Percentiles rank a stretch among this genome's conserved stretches.
Conservation (phyloP, 2,888 invertebrate genomes). For the Hydraecia micacea region DNA sequence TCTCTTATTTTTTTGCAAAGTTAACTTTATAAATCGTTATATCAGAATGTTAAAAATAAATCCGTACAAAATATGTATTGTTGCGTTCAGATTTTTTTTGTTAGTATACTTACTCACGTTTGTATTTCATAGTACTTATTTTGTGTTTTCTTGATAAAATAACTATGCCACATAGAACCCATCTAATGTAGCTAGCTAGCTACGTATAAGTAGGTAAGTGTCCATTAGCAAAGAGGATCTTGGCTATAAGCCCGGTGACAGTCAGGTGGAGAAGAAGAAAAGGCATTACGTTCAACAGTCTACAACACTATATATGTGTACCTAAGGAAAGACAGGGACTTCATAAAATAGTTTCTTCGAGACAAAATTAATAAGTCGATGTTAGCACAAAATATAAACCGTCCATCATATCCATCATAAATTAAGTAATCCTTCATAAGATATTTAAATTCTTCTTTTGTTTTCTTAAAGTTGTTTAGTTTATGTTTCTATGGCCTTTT, state of each 20-base stretch:
- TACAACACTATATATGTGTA: not conserved
- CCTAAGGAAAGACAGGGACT: not conserved
- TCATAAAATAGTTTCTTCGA: constrained; percentile 29
- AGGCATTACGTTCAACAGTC: not conserved
- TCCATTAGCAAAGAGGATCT: constrained; percentile 28
- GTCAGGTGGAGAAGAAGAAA: constrained; percentile 24
- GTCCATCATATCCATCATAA: too few species aligned
- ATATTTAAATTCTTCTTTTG: not conserved
- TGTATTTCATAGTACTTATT: not conserved
- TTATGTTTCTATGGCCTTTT: not conserved
- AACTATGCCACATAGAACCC: not conserved
- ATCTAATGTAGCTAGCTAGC: not conserved
- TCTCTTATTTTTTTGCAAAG: not conserved
- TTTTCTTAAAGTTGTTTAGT: not conserved
- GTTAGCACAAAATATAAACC: not conserved
- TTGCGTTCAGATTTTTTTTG: not conserved
- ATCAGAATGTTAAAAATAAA: not conserved
- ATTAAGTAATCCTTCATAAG: not conserved
- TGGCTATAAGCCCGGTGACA: constrained; percentile 9
- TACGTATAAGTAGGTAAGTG: not conserved
- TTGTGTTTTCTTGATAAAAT: not conserved
- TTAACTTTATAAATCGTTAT: not conserved
- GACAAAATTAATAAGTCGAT: not conserved
- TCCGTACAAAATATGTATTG: too few species aligned
- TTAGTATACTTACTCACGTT: not conserved